Evolutionary conservation across 2,113 vertebrate genomes (phyloP), one percentile per base, ranked within the genome.

Genomic region (Ctenodactylus gundi): DNA sequence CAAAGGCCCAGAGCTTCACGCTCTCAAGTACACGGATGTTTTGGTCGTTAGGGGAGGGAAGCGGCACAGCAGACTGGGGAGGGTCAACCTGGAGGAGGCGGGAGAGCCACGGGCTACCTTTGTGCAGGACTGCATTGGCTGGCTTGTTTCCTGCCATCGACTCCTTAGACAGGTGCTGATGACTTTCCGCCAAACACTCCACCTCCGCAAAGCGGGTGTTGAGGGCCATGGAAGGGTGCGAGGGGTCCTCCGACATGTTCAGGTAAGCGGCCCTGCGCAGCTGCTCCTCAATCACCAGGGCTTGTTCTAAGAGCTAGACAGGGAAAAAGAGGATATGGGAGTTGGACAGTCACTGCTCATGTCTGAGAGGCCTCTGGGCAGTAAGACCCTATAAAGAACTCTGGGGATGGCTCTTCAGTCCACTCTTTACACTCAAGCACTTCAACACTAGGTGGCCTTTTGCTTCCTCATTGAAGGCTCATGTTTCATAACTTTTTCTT

Each of bases 111-210:
- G 21, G 92, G 62, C 51, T 98, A 99, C 99, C 99, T 99, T 99
- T 99, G 98, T 99, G 99, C 97, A 99, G 98, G 85, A 99, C 99
- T 1, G 99, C 99, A 1, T 99, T 99, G 91, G 99, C 99, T 15
- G 99, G 99, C 93, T 99, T 99, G 97, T 99, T 99, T 95, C 99
- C 99, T 3, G 99, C 99, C 99, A 99, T 99, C 1, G 99, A 99
- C 97, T 99, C 99, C 97, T 99, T 99, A 98, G 99, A 99, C 85
- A 99, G 98, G 98, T 99, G 99, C 98, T 99, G 99, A 96, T 99
- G 99, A 94, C 99, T 99, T 98, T 99, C 99, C 0, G 99, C 99
- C 91, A 99, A 97, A 97, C 99, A 99, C 96, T 99, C 99, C 92
- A 99, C 99, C 98, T 99, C 99, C 25, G 99, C 99, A 83, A 99